Evolutionary conservation across 2,888 invertebrate species (phyloP), one percentile per base, ranked within the genome.

Genomic region (Drosophila vallismaia): DNA sequence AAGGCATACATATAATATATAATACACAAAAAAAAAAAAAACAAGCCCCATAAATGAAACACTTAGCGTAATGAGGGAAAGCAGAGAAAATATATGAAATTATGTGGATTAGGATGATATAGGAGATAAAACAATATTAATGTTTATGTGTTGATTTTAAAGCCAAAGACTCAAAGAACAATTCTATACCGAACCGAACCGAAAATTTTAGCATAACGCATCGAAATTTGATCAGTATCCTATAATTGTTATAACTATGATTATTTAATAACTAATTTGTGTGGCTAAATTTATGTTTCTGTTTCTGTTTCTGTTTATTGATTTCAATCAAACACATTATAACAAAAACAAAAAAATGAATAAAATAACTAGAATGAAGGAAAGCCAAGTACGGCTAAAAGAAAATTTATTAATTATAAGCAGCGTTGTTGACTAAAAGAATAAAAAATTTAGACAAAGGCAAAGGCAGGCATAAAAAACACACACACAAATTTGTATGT

Each of bases 141-240:
- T 45, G 44, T 38, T 62, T 55, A 79, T 75, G 71, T 79, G 82
- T 79, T 80, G 80, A 78, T 77, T 86, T 81, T 71, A 64, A 86
- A 85, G 77, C 83, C 84, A 86, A 86, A 86, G 85, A 86, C 86
- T 86, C 86, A 86, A 85, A 75, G 71, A 54, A 56, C 55, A 67
- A 42, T 28, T 44, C 42, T 60, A 62, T 64, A 33, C 42, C 19
- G 19, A 52, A 67, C 36, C 38, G 53, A n/a, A 42, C 45, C 54
- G 76, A 54, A 71, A 74, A 70, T 51, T 69, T 51, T 48, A 70
- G 60, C 6, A 64, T 68, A 56, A 73, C 54, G 75, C 48, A 76
- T 77, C 60, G 70, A 79, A 73, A 75, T 73, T 72, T 59, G 50
- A 76, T 77, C 56, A 44, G 45, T 70, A 63, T 74, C 52, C 54